Conservation (phyloP, 1,140 invertebrate genomes). For the Riptortus pedestris region DNA sequence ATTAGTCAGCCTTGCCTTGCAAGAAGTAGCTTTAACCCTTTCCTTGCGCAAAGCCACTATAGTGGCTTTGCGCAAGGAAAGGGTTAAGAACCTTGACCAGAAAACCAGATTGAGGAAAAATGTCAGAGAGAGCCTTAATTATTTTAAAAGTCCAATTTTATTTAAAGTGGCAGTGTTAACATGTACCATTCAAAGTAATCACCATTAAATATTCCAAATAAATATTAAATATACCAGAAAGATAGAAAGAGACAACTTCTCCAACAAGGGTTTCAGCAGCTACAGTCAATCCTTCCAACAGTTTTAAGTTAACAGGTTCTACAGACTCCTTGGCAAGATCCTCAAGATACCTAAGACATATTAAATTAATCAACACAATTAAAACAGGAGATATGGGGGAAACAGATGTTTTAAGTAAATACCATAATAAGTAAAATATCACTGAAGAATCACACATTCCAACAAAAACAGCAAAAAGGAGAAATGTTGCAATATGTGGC, state of each 20-base stretch:
- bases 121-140: too few relatives aligned
- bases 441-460: conserved; percentile 66
- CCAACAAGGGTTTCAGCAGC: conserved; percentile 62
- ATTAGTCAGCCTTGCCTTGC: too few relatives aligned
- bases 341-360: conserved; percentile 51
- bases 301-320: conserved; percentile 52
- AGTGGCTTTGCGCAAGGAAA: too few relatives aligned
- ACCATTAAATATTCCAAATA: too few relatives aligned
- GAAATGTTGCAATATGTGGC: conserved; percentile 51
- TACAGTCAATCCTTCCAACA: conserved; percentile 61
- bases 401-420: conserved; percentile 34
- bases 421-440: conserved; percentile 71
- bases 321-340: conserved; percentile 52
- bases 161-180: too few relatives aligned
- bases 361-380: conserved; percentile 11
- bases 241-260: conserved; percentile 61
- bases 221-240: conserved; percentile 52
- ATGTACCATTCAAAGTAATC: too few relatives aligned
- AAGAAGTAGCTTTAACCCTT: too few relatives aligned
- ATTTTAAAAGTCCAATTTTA: too few relatives aligned
- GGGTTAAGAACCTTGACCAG: too few relatives aligned
- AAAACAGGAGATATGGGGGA: too few relatives aligned
- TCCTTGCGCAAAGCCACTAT: too few relatives aligned
- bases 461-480: conserved; percentile 55
- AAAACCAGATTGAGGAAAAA: too few relatives aligned